These are phyloP conservation scores for Crotalus viridis DNA, from an alignment of 2,113 vertebrate species.

Conservation along the genomic window DNA sequence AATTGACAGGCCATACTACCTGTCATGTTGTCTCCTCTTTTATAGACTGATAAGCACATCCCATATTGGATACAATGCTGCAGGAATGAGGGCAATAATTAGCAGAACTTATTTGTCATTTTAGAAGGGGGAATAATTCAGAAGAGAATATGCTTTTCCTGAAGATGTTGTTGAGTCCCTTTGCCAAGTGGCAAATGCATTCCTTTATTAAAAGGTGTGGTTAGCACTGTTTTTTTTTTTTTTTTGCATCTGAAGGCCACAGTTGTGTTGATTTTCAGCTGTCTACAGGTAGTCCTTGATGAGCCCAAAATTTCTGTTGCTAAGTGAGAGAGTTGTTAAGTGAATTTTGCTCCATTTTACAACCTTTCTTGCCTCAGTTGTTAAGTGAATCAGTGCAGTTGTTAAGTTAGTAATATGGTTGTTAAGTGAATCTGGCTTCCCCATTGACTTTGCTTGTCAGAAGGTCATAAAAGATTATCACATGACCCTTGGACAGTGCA, in stretches of 20 bases:
- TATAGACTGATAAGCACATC: not conserved
- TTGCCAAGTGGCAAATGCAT: not conserved
- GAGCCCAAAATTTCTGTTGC: not conserved
- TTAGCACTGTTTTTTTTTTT: not conserved
- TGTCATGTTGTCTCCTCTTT: not conserved
- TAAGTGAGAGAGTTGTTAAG: not conserved
- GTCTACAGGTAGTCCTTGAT: not conserved
- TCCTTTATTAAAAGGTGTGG: not conserved
- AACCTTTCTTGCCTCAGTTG: not conserved
- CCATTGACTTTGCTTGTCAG: not conserved
- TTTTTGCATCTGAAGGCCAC: not conserved
- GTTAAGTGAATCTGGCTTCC: not conserved
- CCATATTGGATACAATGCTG: not conserved
- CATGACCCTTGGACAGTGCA: not conserved
- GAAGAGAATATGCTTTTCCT: not conserved
- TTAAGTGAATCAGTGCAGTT: not conserved
- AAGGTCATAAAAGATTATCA: not conserved
- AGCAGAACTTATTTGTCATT: not conserved
- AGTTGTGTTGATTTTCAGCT: not conserved
- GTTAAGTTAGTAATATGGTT: not conserved
- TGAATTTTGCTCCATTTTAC: not conserved
- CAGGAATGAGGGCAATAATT: not conserved
- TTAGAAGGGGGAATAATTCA: not conserved
- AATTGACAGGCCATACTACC: not conserved
- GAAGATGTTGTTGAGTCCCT: not conserved